Evolutionary conservation across 2,113 vertebrate genomes (phyloP), one percentile per base, ranked within the genome.

Genomic region (Podiceps cristatus): DNA sequence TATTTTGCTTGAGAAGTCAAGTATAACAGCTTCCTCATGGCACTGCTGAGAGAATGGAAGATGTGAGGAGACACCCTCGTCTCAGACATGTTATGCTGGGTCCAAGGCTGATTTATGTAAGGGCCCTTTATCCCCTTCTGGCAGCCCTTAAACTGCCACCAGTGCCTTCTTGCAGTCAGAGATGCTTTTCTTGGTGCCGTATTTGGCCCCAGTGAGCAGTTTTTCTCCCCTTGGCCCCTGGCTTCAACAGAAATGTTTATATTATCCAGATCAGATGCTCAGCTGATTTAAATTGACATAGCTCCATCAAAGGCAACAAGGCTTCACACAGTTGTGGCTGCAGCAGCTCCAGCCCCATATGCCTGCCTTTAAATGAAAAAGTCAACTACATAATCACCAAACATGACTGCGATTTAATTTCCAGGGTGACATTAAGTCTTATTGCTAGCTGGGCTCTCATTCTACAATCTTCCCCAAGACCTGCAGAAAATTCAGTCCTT

Each of bases 11-110:
- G 18, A 88, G 53, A 60, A 95, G 35, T 56, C 56, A 25, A 95
- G 35, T 53, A 6, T 59, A 83, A 44, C 58, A 58, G 73, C 49
- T 71, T 83, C 75, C 75, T 55, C 4, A 1, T 27, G 47, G 86
- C 68, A 20, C 42, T 55, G 47, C 79, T 91, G 93, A 91, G 94
- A 75, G 83, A 67, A 84, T 84, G 88, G 90, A 96, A 96, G 91
- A 22, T 60, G 60, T 89, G 83, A 92, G 90, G 85, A 92, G 92
- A 67, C 68, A 52, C 29, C 52, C 28, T 62, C 53, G 45, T 27
- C 66, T 66, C 78, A 56, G 88, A 60, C 68, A 3, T 5, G 17
- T 50, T 66, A 75, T 52, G 0, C 58, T 60, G 53, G 47, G 56
- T 11, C 76, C 86, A 58, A 56, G 33, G 14, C 37, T 63, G 31